A percentile compares a stretch with the other conserved stretches of the same genome.
Evolutionary conservation across 2,888 invertebrate genomes (phyloP).

Genomic region (Drosophila pegasa): DNA sequence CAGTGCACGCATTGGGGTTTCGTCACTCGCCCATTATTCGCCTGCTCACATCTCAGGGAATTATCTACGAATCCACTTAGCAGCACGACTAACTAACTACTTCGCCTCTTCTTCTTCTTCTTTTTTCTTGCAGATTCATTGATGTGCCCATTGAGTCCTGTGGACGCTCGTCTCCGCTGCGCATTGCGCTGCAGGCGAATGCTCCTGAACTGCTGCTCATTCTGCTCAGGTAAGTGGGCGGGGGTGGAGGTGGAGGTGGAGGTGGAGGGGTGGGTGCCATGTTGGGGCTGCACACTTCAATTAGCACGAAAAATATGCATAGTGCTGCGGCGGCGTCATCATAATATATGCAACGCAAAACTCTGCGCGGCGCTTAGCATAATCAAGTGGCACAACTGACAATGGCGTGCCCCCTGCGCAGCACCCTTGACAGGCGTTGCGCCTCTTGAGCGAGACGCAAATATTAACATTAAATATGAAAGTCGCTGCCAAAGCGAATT

Average conservation of each 20-base stretch:
- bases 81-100: slow-evolving; percentile 12
- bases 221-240: slow-evolving; percentile 86
- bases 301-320: slow-evolving; percentile 69
- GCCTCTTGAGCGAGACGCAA: slow-evolving; percentile 43
- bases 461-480: slow-evolving; percentile 79
- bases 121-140: slow-evolving; percentile 87
- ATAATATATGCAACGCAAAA: slow-evolving; percentile 68
- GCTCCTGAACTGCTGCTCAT: slow-evolving; percentile 91
- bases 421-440: slow-evolving; percentile 19
- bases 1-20: slow-evolving; percentile 40
- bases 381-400: slow-evolving; percentile 66
- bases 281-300: slow-evolving; percentile 61
- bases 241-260: background rate
- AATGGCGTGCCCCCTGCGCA: slow-evolving; percentile 28
- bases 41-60: slow-evolving; percentile 18
- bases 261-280: background rate
- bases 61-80: slow-evolving; percentile 15
- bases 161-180: slow-evolving; percentile 89
- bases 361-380: slow-evolving; percentile 70
- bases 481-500: slow-evolving; percentile 74
- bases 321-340: slow-evolving; percentile 43
- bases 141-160: slow-evolving; percentile 94
- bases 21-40: slow-evolving; percentile 18
- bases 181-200: slow-evolving; percentile 91
- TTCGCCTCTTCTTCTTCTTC: slow-evolving; percentile 7